A percentile compares a stretch with the other conserved stretches of the same genome.
These are phyloP conservation scores for Varroa destructor DNA, from an alignment of 1,140 invertebrate genomes.

Conservation along the genomic window DNA sequence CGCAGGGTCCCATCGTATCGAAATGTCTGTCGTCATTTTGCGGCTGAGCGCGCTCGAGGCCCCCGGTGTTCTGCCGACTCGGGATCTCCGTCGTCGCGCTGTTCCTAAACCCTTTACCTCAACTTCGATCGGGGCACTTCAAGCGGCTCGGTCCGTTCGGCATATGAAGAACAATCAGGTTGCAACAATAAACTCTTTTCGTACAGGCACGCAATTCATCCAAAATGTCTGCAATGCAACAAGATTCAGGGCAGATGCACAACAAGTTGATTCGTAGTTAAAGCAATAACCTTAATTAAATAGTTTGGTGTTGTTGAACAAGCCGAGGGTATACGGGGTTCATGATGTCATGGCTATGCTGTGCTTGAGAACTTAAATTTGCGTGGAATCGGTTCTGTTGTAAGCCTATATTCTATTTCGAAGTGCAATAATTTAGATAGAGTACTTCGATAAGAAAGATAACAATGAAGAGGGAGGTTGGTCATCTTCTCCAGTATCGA, in stretches of 20 bases:
- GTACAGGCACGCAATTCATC: slow-evolving; percentile 5
- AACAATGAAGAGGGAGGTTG: too few relatives aligned
- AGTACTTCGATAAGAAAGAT: too few relatives aligned
- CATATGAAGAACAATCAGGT: background rate
- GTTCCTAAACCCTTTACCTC: background rate
- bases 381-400: too few relatives aligned
- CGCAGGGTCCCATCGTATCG: slow-evolving; percentile 74
- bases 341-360: too few relatives aligned
- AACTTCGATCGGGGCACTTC: background rate
- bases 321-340: too few relatives aligned
- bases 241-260: background rate
- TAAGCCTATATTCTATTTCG: too few relatives aligned
- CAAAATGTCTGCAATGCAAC: slow-evolving; percentile 7
- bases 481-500: too few relatives aligned
- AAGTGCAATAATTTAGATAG: too few relatives aligned
- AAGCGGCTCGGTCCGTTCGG: slow-evolving; percentile 4
- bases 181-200: background rate
- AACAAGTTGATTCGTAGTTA: too few relatives aligned
- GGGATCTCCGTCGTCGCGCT: background rate
- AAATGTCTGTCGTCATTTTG: slow-evolving; percentile 92
- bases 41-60: slow-evolving; percentile 5
- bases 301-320: too few relatives aligned
- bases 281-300: too few relatives aligned
- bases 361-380: too few relatives aligned
- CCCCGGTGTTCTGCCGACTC: background rate